Conservation (phyloP, 2,888 invertebrate genomes). For the Torymus auratus region DNA sequence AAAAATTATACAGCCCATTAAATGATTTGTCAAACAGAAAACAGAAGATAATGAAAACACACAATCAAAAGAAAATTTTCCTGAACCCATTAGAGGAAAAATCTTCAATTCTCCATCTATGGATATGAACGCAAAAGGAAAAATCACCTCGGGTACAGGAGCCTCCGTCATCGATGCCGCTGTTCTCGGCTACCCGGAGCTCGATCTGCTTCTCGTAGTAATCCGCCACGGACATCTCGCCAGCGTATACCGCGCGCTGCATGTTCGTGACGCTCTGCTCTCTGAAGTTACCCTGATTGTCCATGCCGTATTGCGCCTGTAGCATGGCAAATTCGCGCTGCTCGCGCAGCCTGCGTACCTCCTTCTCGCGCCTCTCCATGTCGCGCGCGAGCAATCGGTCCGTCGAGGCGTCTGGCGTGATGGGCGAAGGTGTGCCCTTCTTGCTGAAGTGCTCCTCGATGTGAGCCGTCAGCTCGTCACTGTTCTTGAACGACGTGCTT, state of each 20-base stretch:
- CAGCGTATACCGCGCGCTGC: slow-evolving; percentile 89
- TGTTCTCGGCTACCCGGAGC: slow-evolving; percentile 85
- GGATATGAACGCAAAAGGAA: not conserved
- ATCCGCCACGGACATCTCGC: slow-evolving; percentile 90
- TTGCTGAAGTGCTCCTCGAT: slow-evolving; percentile 88
- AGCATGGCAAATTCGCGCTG: slow-evolving; percentile 89
- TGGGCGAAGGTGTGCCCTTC: slow-evolving; percentile 75
- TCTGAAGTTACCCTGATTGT: slow-evolving; percentile 88
- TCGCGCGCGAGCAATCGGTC: slow-evolving; percentile 79
- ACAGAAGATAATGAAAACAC: too few species aligned
- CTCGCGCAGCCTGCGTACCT: slow-evolving; percentile 85
- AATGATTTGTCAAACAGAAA: too few species aligned
- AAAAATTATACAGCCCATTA: too few species aligned
- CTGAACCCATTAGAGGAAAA: too few species aligned
- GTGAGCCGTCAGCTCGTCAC: slow-evolving; percentile 82
- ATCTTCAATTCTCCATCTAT: too few species aligned
- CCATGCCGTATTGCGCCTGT: slow-evolving; percentile 92
- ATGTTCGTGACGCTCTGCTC: slow-evolving; percentile 88
- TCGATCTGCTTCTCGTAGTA: slow-evolving; percentile 90
- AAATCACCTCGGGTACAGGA: slow-evolving; percentile 86
- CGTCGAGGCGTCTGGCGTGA: slow-evolving; percentile 76
- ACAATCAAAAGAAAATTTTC: too few species aligned
- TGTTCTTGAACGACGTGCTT: slow-evolving; percentile 75
- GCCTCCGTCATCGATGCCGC: slow-evolving; percentile 89
- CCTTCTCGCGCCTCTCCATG: slow-evolving; percentile 80